phyloP scores from a whole-genome alignment of 2,888 invertebrate species.

The Chydorus sphaericus region DNA sequence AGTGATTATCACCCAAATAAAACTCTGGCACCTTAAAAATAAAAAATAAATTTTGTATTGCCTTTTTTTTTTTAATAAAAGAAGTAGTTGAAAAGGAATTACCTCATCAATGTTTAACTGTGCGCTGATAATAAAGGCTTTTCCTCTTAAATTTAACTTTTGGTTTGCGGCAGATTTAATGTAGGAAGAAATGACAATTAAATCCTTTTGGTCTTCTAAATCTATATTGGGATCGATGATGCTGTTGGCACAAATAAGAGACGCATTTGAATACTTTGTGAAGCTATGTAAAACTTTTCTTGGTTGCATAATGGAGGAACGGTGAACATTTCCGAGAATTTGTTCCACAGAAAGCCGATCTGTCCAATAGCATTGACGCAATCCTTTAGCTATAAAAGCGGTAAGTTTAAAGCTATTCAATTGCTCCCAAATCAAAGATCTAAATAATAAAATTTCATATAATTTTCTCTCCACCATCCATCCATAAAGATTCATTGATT shows the following conservation, averaged over 20 bases:
- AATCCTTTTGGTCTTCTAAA: background rate
- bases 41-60: too few relatives aligned
- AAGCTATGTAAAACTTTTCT: background rate
- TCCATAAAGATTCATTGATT: too few relatives aligned
- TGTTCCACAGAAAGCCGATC: constrained; percentile 15
- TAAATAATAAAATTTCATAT: too few relatives aligned
- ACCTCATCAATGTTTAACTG: background rate
- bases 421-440: constrained; percentile 19
- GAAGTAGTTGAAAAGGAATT: background rate
- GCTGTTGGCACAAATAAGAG: background rate
- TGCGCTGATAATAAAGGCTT: background rate
- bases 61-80: too few relatives aligned
- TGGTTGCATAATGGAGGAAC: too few relatives aligned
- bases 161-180: background rate
- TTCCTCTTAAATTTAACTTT: background rate
- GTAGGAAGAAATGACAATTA: background rate
- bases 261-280: background rate
- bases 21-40: background rate
- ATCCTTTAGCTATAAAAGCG: constrained; percentile 18
- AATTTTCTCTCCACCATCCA: too few relatives aligned
- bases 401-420: constrained; percentile 14
- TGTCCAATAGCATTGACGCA: constrained; percentile 13
- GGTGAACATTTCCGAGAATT: too few relatives aligned
- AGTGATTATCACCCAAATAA: background rate
- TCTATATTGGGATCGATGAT: background rate